Conservation (phyloP, 2,888 invertebrate species). For the Oligia latruncula region DNA sequence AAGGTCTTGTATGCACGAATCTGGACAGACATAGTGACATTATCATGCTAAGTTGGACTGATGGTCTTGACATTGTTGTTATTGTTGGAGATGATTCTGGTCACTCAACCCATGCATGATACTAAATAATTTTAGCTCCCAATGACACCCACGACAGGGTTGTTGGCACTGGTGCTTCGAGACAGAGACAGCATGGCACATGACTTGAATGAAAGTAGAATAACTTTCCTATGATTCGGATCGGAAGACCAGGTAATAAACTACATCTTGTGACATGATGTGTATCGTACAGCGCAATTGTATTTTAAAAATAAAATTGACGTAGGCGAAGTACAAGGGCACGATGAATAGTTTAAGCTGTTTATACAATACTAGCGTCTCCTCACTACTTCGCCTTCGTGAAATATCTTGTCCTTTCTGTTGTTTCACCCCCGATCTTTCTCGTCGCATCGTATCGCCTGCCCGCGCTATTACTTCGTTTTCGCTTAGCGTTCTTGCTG, state of each 20-base stretch:
- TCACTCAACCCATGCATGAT: slow-evolving; percentile 54
- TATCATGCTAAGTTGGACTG: slow-evolving; percentile 1
- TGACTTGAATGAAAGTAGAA: slow-evolving; percentile 57
- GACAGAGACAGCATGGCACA: slow-evolving; percentile 52
- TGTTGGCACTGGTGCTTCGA: slow-evolving; percentile 33
- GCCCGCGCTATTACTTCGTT: not conserved
- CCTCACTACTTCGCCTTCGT: not conserved
- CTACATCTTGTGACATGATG: slow-evolving; percentile 61
- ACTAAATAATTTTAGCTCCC: slow-evolving; percentile 18
- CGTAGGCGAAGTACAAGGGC: slow-evolving; percentile 63
- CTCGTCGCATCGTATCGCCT: not conserved
- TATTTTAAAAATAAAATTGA: slow-evolving; percentile 59
- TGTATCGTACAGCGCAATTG: slow-evolving; percentile 52
- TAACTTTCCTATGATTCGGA: slow-evolving; percentile 50
- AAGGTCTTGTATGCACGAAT: not conserved
- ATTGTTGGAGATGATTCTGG: slow-evolving; percentile 24
- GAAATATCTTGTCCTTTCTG: not conserved
- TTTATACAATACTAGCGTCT: slow-evolving; percentile 36
- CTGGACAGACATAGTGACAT: not conserved
- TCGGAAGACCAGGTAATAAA: slow-evolving; percentile 45
- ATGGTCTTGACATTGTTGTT: slow-evolving; percentile 1
- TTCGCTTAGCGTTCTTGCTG: not conserved
- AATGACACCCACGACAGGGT: slow-evolving; percentile 12
- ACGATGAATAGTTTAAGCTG: slow-evolving; percentile 41
- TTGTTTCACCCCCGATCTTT: too few species aligned